phyloP scores from a whole-genome alignment of 2,888 invertebrate genomes.

The Drosophila colorata region DNA sequence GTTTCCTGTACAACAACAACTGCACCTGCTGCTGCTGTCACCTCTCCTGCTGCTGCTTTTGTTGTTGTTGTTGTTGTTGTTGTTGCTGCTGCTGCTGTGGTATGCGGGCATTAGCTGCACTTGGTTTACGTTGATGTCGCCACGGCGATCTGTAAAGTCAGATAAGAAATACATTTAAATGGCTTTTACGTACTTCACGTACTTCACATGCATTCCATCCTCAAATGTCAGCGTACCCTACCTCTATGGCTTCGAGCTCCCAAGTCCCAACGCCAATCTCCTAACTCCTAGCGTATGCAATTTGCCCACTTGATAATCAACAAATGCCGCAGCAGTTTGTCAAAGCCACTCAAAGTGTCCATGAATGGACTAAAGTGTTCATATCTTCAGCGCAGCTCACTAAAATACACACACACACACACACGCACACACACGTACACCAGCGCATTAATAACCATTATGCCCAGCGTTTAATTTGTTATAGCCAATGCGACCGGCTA shows the following conservation, averaged over 20 bases:
- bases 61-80: constrained; percentile 19
- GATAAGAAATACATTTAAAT: constrained; percentile 71
- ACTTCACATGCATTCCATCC: constrained; percentile 43
- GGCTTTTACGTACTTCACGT: constrained; percentile 35
- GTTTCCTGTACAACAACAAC: constrained; percentile 65
- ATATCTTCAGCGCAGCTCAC: constrained; percentile 58
- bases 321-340: constrained; percentile 58
- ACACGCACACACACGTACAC: constrained; percentile 9
- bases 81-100: constrained; percentile 20
- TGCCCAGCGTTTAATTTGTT: constrained; percentile 28
- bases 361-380: constrained; percentile 72
- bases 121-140: constrained; percentile 48
- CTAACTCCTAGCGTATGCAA: constrained; percentile 39
- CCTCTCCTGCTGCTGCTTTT: constrained; percentile 32
- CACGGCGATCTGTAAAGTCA: constrained; percentile 64
- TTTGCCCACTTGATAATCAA: constrained; percentile 62
- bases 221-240: constrained; percentile 18
- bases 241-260: too few species aligned
- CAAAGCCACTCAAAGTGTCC: constrained; percentile 66
- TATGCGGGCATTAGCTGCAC: constrained; percentile 67
- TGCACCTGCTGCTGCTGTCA: constrained; percentile 53
- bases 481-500: constrained; percentile 34
- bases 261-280: neutral
- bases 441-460: constrained; percentile 53
- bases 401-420: constrained; percentile 24